Percentiles rank a stretch among this genome's conserved stretches.
Conservation (phyloP, 2,797 vertebrate species). For the Psittacula echo region DNA sequence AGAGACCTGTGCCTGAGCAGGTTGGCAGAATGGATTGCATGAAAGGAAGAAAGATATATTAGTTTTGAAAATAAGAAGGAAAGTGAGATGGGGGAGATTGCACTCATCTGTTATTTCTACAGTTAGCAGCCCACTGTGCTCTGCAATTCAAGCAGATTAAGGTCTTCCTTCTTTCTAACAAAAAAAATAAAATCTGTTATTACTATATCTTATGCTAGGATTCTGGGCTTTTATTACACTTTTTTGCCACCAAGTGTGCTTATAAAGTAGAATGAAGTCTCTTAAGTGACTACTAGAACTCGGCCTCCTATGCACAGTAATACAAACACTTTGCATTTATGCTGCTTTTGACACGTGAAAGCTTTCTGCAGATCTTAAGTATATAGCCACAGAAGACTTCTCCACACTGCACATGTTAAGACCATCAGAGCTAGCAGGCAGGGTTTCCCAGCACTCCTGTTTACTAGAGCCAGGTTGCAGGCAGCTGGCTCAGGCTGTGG, state of each 20-base stretch:
- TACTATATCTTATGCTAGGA: not conserved
- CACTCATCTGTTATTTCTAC: constrained; percentile 31
- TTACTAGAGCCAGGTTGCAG: not conserved
- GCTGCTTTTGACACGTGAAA: not conserved
- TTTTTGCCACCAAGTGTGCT: not conserved
- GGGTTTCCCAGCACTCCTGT: fast-evolving
- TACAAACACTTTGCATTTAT: not conserved
- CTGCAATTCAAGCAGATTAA: constrained; percentile 32
- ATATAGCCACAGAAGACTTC: not conserved
- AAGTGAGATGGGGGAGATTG: not conserved
- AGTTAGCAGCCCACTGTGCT: constrained; percentile 26
- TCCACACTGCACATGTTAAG: not conserved
- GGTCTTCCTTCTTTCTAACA: not conserved
- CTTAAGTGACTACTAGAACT: not conserved
- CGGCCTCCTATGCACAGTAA: not conserved
- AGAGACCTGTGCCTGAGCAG: constrained; percentile 37
- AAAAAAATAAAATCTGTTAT: not conserved
- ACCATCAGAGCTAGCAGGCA: not conserved
- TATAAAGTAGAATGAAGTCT: not conserved
- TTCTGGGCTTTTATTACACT: not conserved
- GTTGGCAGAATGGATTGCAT: constrained; percentile 18
- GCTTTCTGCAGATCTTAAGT: not conserved
- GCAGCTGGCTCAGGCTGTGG: not conserved
- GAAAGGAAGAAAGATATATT: constrained; percentile 37
- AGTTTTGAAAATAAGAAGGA: constrained; percentile 7